Evolutionary conservation across 2,888 invertebrate species (phyloP), one percentile per base, ranked within the genome.

Genomic region (Pristionchus fissidentatus): DNA sequence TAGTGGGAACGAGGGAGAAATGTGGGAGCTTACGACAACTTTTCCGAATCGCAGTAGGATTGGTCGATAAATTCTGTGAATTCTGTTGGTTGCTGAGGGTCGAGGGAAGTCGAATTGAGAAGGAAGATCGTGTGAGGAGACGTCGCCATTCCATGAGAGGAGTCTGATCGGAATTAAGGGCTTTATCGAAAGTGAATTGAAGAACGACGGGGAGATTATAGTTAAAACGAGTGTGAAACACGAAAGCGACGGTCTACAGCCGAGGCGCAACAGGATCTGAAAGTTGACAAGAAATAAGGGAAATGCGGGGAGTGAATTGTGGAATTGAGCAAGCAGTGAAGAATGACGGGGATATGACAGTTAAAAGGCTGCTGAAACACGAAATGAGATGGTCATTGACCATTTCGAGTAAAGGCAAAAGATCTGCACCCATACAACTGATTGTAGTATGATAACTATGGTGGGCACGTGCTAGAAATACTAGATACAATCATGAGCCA

Each of bases 101-200:
- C n/a, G 70, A 43, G 66, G 41, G 22, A n/a, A n/a, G n/a, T n/a
- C n/a, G 70, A 70, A 19, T 70, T 70, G 70, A 43, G 8, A n/a
- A 43, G 32, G n/a, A n/a, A 26, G 70, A 70, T 41, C 22, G 70
- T n/a, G n/a, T 38, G 43, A 41, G 41, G n/a, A 70, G 70, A 15
- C 7, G 70, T 41, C 26, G 70, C 70, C 70, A 70, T 70, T 70
- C 70, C 70, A 70, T 70, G 70, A 70, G n/a, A n/a, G 43, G 22
- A 41, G 43, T 70, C 70, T 70, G 70, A n/a, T n/a, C n/a, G n/a
- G 10, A 26, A 52, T 52, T 29, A 60, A 26, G 70, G 70, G 41
- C n/a, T n/a, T 2, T 35, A 62, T 32, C 35, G 35, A 62, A 15
- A 41, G 38, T 19, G 66, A 41, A 15, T 13, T 15, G 66, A 41